phyloP scores from a whole-genome alignment of 2,797 vertebrate genomes.

The Borostomias antarcticus region DNA sequence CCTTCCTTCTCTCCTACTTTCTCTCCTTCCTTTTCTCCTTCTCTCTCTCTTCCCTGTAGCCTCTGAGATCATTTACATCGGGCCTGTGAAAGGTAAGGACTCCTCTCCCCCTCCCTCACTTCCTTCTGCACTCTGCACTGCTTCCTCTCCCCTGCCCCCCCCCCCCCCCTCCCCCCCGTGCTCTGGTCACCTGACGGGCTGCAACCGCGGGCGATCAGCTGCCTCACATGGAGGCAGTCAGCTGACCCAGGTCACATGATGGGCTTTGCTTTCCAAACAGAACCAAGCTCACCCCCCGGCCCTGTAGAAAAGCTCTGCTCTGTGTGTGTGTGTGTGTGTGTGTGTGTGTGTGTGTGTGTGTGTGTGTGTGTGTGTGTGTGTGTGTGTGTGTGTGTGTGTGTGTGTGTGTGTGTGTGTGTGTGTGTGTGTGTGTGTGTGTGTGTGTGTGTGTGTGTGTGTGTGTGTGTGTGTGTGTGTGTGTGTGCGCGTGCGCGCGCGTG shows the following conservation, averaged over 20 bases:
- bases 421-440: constrained; percentile 12
- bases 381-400: too few species aligned
- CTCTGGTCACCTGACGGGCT: constrained; percentile 57
- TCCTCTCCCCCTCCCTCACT: constrained; percentile 64
- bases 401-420: constrained; percentile 40
- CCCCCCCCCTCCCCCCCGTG: constrained; percentile 28
- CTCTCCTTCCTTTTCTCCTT: constrained; percentile 71
- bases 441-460: background rate
- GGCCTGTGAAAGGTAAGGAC: constrained; percentile 99
- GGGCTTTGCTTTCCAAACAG: constrained; percentile 50
- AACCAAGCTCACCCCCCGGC: constrained; percentile 40
- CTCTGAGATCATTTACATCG: constrained; percentile 99
- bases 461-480: constrained; percentile 9
- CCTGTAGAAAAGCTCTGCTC: constrained; percentile 39
- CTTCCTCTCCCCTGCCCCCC: constrained; percentile 28
- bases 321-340: constrained; percentile 36
- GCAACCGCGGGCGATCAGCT: constrained; percentile 48
- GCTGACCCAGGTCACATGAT: constrained; percentile 61
- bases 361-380: too few species aligned
- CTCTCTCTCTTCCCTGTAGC: constrained; percentile 85
- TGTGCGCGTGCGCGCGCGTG: background rate
- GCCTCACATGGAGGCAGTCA: constrained; percentile 47
- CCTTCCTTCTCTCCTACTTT: constrained; percentile 47
- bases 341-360: too few species aligned
- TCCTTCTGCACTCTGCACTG: constrained; percentile 42